phyloP scores from a whole-genome alignment of 2,888 invertebrate species.

The Apocheima hispidaria region DNA sequence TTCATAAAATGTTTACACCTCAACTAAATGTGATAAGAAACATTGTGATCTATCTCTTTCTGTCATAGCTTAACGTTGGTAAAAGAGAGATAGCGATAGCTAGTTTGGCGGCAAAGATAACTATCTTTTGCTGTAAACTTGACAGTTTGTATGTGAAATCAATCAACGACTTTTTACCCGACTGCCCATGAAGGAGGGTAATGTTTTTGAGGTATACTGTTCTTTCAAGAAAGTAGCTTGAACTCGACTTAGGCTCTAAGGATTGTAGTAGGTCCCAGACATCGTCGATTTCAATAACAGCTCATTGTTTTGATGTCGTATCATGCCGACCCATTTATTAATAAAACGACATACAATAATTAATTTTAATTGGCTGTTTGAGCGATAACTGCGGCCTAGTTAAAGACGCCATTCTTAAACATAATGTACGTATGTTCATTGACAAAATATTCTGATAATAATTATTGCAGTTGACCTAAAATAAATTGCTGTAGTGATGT shows the following conservation, averaged over 20 bases:
- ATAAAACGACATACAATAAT: no score
- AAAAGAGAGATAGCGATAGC: constrained; percentile 4
- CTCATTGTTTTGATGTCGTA: neutral
- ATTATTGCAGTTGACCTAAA: no score
- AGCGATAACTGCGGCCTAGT: neutral
- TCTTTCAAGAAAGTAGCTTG: no score
- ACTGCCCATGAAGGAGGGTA: no score
- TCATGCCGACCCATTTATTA: neutral
- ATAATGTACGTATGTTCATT: no score
- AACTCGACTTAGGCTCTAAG: no score
- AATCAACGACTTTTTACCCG: neutral
- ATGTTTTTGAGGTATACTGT: no score
- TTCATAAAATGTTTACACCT: constrained; percentile 12
- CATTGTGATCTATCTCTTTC: constrained; percentile 9
- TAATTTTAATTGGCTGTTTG: neutral
- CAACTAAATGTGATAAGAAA: constrained; percentile 11
- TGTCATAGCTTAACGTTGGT: neutral
- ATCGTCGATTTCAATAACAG: neutral
- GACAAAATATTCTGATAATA: neutral
- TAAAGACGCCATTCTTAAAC: neutral
- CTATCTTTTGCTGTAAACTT: no score
- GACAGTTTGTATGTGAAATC: neutral
- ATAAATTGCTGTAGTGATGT: no score
- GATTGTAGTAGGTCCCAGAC: no score
- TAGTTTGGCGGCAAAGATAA: constrained; percentile 6